Evolutionary conservation across 1,140 invertebrate species (phyloP), one percentile per base, ranked within the genome.

Genomic region (Halesus radiatus): DNA sequence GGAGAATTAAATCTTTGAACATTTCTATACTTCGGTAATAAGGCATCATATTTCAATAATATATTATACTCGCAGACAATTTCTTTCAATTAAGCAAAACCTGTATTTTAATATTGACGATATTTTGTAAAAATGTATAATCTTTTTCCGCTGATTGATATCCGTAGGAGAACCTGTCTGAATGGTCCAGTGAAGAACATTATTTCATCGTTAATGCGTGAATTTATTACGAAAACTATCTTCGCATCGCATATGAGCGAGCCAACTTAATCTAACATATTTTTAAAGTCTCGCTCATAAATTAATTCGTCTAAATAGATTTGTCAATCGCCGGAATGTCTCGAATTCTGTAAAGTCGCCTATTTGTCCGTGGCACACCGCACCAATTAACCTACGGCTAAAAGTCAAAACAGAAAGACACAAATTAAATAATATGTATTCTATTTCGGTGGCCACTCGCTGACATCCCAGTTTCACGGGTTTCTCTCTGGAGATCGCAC

Each of bases 261-360:
- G 26, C 26, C 26, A 18, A 18, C n/a, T 22, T 1, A 22, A 56
- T n/a, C n/a, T 56, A 22, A 22, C 3, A 18, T 56, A 56, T 22
- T 56, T 18, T 56, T 56, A 18, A n/a, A 22, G n/a, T 18, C 6
- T 16, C n/a, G n/a, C 20, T 56, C 20, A 52, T 50, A 45, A 70
- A 70, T 70, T 50, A 45, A 20, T 70, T 70, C n/a, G 16, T 50
- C 18, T 20, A 20, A 70, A 70, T 70, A 70, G 32, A 70, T 50
- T 50, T 45, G 37, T 70, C 66, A 22, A 18, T 70, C 66, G 37
- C 20, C 66, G 45, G 45, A 18, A 45, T 23, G 32, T 18, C 32
- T 32, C 15, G 37, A 70, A 10, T 45, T 70, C 32, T 18, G n/a
- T 45, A 45, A 10, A 50, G 37, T 23, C 64, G 18, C n/a, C 66